Base-by-base conservation (phyloP, 2,888 invertebrate species). In the Leptopterna dolabrata region DNA sequence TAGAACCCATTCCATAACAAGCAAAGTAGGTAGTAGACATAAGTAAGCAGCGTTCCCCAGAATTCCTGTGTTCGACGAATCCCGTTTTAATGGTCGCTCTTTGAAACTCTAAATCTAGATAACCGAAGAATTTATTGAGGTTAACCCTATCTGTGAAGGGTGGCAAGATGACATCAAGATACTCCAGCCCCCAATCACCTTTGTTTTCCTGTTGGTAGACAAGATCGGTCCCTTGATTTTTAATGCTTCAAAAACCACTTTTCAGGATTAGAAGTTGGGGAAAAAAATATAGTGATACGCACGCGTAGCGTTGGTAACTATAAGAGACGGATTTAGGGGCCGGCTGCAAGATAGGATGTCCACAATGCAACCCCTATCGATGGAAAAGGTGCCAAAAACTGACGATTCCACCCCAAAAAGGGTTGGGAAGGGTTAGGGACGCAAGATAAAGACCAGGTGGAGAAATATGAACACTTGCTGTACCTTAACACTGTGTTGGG, bases 341-440 rank as follows among this genome's bases (percentile, higher is more conserved):
- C 36, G 73, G 63, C 63, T 63, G 63, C 63, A 27, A 24, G 11
- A 63, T 27, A 24, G 24, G 36, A 9, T 24, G 24, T 63, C 24
- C 24, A 24, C 63, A 63, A 63, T 41, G 36, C 36, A 13, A 82
- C 43, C 71, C 30, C 29, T 9, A 14, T 7, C 4, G 73, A 41
- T 36, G 29, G 24, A 71, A 78, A 63, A 29, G 84, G 82, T 84
- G 76, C 36, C 73, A 45, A 88, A 88, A 88, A 88, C 70, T 76
- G 76, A 47, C 16, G 83, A 88, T 87, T 88, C 47, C 47, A 41
- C 84, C 88, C 87, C 87, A 88, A 88, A 88, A 88, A 87, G 88
- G 88, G 87, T 88, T 87, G 87, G 76, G 73, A 86, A 83, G 83
- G 83, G 83, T 83, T 83, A 83, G 63, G 51, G 81, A 19, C 13